These are phyloP conservation scores for Platyura marginata DNA, from an alignment of 1,140 invertebrate species.

Conservation along the genomic window DNA sequence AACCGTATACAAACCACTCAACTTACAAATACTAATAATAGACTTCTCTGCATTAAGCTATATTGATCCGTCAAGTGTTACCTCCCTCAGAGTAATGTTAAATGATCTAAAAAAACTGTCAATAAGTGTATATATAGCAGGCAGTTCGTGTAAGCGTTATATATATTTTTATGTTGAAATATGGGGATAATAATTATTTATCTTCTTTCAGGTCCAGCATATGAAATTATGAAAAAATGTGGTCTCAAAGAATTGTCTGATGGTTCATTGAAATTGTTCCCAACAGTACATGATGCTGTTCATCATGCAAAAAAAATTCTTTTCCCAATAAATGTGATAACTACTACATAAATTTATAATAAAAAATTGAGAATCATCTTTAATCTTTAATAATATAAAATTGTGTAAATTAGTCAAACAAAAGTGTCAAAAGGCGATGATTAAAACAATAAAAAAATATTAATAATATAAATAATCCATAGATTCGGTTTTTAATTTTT, in stretches of 20 bases:
- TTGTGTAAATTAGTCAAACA: no score
- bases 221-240: constrained; percentile 33
- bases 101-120: constrained; percentile 32
- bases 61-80: constrained; percentile 47
- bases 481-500: no score
- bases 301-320: constrained; percentile 6
- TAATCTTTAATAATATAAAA: no score
- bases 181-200: constrained; percentile 13
- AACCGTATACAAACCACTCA: no score
- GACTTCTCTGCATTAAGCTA: constrained; percentile 51
- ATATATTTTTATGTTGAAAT: constrained; percentile 25
- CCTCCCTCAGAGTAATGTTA: constrained; percentile 31
- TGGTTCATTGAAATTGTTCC: constrained; percentile 28
- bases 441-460: no score
- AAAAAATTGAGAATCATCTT: no score
- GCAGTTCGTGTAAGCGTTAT: constrained; percentile 37
- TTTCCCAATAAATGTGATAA: background rate
- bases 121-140: constrained; percentile 36
- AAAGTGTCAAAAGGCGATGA: no score
- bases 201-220: constrained; percentile 28
- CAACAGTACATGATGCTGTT: constrained; percentile 41
- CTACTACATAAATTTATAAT: no score
- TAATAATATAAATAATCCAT: no score
- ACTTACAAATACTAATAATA: no score
- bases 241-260: constrained; percentile 25